Base-by-base conservation (phyloP, 2,113 vertebrate genomes). In the Uropsilus gracilis region DNA sequence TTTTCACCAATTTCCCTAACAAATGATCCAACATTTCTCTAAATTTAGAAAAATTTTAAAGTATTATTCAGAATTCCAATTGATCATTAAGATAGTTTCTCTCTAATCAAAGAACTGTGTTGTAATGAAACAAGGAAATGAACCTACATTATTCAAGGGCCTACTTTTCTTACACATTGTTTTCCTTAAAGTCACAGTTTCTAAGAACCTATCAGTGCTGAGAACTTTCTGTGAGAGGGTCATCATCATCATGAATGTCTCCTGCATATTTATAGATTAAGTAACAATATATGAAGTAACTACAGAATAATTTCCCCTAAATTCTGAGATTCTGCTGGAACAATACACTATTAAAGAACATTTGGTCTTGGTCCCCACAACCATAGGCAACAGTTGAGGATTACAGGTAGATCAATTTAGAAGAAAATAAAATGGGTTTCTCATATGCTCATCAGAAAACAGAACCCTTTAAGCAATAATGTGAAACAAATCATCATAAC, bases 381-480 rank as follows among this genome's bases (percentile, higher is more conserved):
- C 34, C 42, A 61, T 11, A 89, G 14, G 39, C 46, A 73, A 30
- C 89, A 44, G 34, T 12, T 26, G 78, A 88, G 32, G n/a, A 20
- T 68, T 34, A 13, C 2, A 86, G 32, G 16, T 32, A 72, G 55
- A 91, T 48, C 88, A 42, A 68, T 59, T 39, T 63, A 73, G 71
- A 69, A 86, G 34, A 94, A 94, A 96, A 42, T 61, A 32, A 55
- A 78, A 26, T 69, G 13, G 5, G 39, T 78, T 75, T 57, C 50
- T 53, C 22, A 64, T 26, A 26, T 20, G 26, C 26, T 73, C n/a
- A 85, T 46, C 39, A 69, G 59, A 69, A 89, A 86, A 69, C 44
- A 75, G 24, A 64, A 69, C 34, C 39, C 37, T 81, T 85, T 59
- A 86, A 81, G 34, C 12, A 72, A 16, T 61, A 73, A 66, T 73